A percentile compares a stretch with the other conserved stretches of the same genome.
These are phyloP conservation scores for Cephonodes hylas DNA, from an alignment of 2,888 invertebrate genomes.

Conservation along the genomic window DNA sequence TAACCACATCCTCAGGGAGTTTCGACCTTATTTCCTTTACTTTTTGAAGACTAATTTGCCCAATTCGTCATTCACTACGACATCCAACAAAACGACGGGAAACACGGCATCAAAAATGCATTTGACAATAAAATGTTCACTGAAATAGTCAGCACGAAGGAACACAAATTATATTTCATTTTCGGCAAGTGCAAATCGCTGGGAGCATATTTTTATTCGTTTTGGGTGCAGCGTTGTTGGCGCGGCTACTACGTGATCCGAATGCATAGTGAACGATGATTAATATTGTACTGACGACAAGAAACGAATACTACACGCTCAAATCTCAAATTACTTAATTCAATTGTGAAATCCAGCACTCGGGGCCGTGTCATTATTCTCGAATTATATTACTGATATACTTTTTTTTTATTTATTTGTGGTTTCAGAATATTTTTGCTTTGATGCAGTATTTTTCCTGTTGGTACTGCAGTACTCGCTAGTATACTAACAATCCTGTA, in stretches of 20 bases:
- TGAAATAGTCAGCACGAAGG: background rate
- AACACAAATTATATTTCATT: slow-evolving; percentile 15
- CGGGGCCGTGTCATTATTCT: background rate
- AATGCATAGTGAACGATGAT: slow-evolving; percentile 38
- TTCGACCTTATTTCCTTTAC: no score
- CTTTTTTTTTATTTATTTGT: no score
- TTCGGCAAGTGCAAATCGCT: slow-evolving; percentile 37
- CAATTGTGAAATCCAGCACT: background rate
- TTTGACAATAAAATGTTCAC: background rate
- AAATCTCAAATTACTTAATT: slow-evolving; percentile 16
- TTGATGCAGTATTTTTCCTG: no score
- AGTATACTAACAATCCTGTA: no score
- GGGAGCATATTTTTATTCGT: slow-evolving; percentile 47
- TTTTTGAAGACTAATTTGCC: no score
- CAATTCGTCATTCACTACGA: no score
- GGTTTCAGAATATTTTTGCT: no score
- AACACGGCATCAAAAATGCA: background rate
- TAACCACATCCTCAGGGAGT: no score
- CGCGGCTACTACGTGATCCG: slow-evolving; percentile 38
- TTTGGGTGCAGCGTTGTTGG: slow-evolving; percentile 43
- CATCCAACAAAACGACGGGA: no score
- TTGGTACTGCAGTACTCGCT: no score
- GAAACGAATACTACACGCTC: slow-evolving; percentile 11
- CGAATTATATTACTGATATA: background rate
- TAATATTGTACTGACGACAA: slow-evolving; percentile 28